Conservation (phyloP, 2,113 vertebrate species). For the Turdus rufiventris region DNA sequence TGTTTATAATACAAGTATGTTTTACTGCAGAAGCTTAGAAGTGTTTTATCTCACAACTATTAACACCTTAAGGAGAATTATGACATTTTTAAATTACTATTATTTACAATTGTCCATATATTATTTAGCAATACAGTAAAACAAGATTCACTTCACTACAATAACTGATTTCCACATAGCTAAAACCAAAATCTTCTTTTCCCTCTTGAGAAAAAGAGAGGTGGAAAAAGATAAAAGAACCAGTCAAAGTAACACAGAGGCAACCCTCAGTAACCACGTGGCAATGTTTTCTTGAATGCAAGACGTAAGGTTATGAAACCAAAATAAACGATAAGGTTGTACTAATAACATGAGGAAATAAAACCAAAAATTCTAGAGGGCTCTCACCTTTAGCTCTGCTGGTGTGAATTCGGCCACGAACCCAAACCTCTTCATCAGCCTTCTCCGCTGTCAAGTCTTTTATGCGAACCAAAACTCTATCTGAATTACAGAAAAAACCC, state of each 20-base stretch:
- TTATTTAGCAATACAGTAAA: background rate
- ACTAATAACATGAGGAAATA: background rate
- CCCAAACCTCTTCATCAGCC: slow-evolving; percentile 90
- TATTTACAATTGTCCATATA: background rate
- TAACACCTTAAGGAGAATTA: background rate
- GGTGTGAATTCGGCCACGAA: slow-evolving; percentile 94
- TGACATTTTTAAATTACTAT: background rate
- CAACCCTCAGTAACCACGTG: background rate
- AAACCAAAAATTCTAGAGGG: background rate
- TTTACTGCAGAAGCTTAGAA: background rate
- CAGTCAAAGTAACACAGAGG: background rate
- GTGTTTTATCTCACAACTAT: background rate
- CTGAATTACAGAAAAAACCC: slow-evolving; percentile 65
- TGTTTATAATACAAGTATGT: background rate
- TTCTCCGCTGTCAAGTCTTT: slow-evolving; percentile 84
- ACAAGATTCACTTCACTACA: background rate
- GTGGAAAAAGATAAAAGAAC: background rate
- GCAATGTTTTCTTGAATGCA: background rate
- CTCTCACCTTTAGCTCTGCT: slow-evolving; percentile 97
- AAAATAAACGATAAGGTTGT: background rate
- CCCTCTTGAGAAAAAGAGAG: background rate
- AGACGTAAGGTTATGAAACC: background rate
- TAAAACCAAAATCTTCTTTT: background rate
- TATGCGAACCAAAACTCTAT: slow-evolving; percentile 84
- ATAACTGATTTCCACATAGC: background rate